Evolutionary conservation across 1,140 invertebrate genomes (phyloP), one percentile per base, ranked within the genome.

Genomic region (Drosophila parabipectinata): DNA sequence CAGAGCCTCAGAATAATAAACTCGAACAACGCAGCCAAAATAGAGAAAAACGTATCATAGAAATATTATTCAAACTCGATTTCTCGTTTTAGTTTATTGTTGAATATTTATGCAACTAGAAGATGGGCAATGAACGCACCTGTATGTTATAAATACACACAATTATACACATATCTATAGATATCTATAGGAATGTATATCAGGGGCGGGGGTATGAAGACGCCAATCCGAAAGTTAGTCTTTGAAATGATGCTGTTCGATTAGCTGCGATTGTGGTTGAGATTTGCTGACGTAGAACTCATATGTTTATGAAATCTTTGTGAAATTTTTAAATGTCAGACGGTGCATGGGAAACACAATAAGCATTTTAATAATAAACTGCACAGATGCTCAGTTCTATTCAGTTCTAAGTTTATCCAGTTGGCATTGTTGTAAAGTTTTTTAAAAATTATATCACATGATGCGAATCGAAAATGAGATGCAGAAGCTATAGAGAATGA

Each of bases 31-130:
- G 39, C 39, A n/a, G n/a, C 5, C 12, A 45, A 21, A 47, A 9
- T 47, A 21, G 44, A 45, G 41, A 59, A 45, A 54, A 55, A 12
- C 48, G 47, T 67, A 34, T 37, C 39, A 54, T 24, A 52, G 67
- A 77, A 72, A 72, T 59, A 69, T 50, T 53, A 63, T 56, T 67
- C 21, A 66, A 81, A 74, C 76, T 72, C 45, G 72, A 64, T 82
- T 57, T 56, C 53, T 53, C 39, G 39, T 51, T 72, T 72, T n/a
- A 15, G 37, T 51, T 58, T 60, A 30, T 57, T 64, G 51, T 62
- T 79, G 72, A 72, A 77, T 81, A 77, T 69, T 73, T 80, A 74
- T 74, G 71, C 63, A 80, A 68, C 53, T 66, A 80, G 55, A 73
- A 77, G 78, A 69, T 84, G 82, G 62, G 52, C 81, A 87, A 55